phyloP scores from a whole-genome alignment of 2,888 invertebrate species.

The Drosophila acutilabella region DNA sequence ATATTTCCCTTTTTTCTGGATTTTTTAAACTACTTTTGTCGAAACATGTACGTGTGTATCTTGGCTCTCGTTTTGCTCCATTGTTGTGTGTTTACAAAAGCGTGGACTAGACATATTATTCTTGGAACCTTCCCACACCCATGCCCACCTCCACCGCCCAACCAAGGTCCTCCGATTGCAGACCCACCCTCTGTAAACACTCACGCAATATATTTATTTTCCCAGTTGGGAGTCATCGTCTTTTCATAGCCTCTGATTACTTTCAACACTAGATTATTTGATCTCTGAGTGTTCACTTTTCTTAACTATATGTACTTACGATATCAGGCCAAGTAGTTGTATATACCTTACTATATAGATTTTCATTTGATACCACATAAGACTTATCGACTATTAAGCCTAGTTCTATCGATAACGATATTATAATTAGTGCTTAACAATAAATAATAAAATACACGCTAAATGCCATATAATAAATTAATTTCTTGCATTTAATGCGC shows the following conservation, averaged over 20 bases:
- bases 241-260: constrained; percentile 30
- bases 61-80: constrained; percentile 50
- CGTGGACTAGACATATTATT: constrained; percentile 11
- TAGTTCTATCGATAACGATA: constrained; percentile 8
- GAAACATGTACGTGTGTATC: constrained; percentile 59
- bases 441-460: constrained; percentile 38
- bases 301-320: constrained; percentile 1
- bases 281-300: constrained; percentile 20
- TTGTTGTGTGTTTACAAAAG: constrained; percentile 36
- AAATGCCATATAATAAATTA: constrained; percentile 64
- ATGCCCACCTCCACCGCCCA: not conserved
- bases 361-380: not conserved
- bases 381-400: constrained; percentile 4
- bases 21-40: constrained; percentile 17
- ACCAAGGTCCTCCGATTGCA: too few relatives aligned
- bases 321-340: constrained; percentile 21
- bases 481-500: constrained; percentile 67
- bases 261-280: constrained; percentile 17
- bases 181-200: not conserved
- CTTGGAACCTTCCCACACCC: not conserved
- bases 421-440: constrained; percentile 36
- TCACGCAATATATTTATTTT: constrained; percentile 1
- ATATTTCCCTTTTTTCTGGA: not conserved
- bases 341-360: constrained; percentile 3
- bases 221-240: constrained; percentile 16